A percentile compares a stretch with the other conserved stretches of the same genome.
Conservation (phyloP, 2,113 vertebrate genomes). For the Machaerirhynchus nigripectus region DNA sequence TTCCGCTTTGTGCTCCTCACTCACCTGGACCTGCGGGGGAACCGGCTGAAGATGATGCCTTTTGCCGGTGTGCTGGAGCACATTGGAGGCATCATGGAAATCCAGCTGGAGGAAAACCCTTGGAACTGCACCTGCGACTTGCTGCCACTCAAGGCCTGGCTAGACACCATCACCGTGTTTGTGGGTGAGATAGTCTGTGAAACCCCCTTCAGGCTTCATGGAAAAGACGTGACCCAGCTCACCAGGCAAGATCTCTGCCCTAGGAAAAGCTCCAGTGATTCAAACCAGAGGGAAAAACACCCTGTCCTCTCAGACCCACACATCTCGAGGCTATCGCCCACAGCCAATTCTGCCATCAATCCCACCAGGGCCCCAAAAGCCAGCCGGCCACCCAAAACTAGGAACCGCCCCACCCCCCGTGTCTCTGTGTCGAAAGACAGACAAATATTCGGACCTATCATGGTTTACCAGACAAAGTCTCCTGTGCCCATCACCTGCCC, state of each 20-base stretch:
- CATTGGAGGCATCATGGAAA: conserved; percentile 98
- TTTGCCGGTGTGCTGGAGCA: conserved; percentile 96
- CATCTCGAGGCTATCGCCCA: conserved; percentile 78
- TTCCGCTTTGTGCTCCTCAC: conserved; percentile 97
- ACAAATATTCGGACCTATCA: conserved; percentile 95
- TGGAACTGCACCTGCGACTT: conserved; percentile 99
- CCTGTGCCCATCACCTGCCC: conserved; percentile 91
- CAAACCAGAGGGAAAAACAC: conserved; percentile 77
- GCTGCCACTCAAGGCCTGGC: conserved; percentile 93
- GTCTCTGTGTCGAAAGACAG: conserved; percentile 88
- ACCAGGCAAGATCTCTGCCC: conserved; percentile 96
- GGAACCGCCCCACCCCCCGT: conserved; percentile 90
- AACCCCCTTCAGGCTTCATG: conserved; percentile 93
- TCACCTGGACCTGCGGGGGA: conserved; percentile 95
- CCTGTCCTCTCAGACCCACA: conserved; percentile 81
- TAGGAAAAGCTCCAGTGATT: conserved; percentile 82
- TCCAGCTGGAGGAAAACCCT: conserved; percentile 96
- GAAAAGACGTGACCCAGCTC: conserved; percentile 94
- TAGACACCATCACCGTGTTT: conserved; percentile 95
- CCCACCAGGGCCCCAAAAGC: conserved; percentile 89
- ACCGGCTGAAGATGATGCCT: conserved; percentile 92
- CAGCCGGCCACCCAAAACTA: conserved; percentile 90
- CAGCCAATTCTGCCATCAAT: conserved; percentile 80
- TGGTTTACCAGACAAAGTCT: conserved; percentile 98
- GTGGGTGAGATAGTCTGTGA: conserved; percentile 97